phyloP scores from a whole-genome alignment of 2,797 vertebrate genomes.

The Molossus alvarezi region DNA sequence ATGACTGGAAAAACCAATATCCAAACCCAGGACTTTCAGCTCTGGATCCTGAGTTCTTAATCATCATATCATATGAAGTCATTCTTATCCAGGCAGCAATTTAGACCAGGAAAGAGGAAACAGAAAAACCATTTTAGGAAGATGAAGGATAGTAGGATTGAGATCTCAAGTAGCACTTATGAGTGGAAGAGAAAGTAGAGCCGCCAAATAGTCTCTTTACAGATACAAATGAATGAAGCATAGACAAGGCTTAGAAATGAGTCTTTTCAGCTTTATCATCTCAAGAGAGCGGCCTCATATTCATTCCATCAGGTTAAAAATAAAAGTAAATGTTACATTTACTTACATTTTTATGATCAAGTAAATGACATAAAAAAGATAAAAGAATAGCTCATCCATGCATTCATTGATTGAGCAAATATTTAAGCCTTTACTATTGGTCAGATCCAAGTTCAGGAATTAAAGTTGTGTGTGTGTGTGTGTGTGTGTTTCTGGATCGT shows the following conservation, averaged over 20 bases:
- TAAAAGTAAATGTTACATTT: background rate
- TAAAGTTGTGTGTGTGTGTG: background rate
- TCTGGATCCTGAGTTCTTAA: conserved; percentile 7
- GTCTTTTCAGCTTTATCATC: background rate
- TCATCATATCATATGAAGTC: background rate
- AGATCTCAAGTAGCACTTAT: conserved; percentile 21
- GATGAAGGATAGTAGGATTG: background rate
- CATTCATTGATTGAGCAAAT: background rate
- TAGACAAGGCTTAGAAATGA: background rate
- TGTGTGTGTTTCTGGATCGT: conserved; percentile 64
- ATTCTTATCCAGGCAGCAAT: background rate
- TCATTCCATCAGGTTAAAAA: background rate
- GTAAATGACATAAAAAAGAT: background rate
- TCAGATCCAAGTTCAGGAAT: background rate
- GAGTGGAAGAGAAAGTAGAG: background rate
- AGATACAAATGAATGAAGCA: background rate
- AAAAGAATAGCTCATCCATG: background rate
- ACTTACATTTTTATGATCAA: background rate
- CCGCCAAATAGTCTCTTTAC: background rate
- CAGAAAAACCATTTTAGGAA: background rate
- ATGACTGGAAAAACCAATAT: background rate
- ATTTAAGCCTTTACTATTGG: background rate
- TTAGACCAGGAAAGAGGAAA: conserved; percentile 53
- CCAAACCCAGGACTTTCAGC: background rate
- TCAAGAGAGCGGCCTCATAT: background rate